These are phyloP conservation scores for Aproaerema taeniolella DNA, from an alignment of 2,888 invertebrate genomes.

Conservation along the genomic window DNA sequence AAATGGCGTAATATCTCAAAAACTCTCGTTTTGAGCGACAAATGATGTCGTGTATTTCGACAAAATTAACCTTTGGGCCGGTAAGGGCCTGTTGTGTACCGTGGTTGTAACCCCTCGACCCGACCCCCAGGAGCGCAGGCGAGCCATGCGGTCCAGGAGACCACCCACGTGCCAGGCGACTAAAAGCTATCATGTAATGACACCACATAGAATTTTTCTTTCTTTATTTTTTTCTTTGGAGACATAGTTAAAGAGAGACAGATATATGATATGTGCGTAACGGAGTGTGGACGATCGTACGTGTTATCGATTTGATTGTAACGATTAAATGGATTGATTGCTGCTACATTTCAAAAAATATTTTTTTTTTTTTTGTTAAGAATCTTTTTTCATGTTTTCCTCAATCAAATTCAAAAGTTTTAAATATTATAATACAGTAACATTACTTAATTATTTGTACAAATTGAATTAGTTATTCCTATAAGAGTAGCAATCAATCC, in stretches of 20 bases:
- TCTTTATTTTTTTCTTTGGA: conserved; percentile 63
- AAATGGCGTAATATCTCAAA: too few relatives aligned
- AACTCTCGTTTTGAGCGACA: too few relatives aligned
- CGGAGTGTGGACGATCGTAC: conserved; percentile 70
- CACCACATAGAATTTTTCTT: conserved; percentile 63
- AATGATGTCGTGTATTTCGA: too few relatives aligned
- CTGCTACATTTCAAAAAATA: conserved; percentile 22
- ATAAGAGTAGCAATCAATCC: conserved; percentile 36
- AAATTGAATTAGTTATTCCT: background rate
- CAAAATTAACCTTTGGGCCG: too few relatives aligned
- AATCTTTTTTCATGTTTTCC: too few relatives aligned
- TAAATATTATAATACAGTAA: too few relatives aligned
- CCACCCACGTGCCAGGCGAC: conserved; percentile 46
- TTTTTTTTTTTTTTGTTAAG: background rate
- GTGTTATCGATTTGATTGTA: conserved; percentile 63
- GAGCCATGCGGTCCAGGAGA: too few relatives aligned
- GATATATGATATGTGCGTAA: conserved; percentile 75
- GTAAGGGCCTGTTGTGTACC: too few relatives aligned
- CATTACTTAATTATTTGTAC: background rate
- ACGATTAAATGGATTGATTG: conserved; percentile 40
- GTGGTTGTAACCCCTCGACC: too few relatives aligned
- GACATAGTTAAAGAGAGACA: conserved; percentile 60
- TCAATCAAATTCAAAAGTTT: too few relatives aligned
- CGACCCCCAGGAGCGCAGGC: too few relatives aligned
- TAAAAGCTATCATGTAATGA: conserved; percentile 66